Base-by-base conservation (phyloP, 1,140 invertebrate genomes). In the Sycophila sp. region DNA sequence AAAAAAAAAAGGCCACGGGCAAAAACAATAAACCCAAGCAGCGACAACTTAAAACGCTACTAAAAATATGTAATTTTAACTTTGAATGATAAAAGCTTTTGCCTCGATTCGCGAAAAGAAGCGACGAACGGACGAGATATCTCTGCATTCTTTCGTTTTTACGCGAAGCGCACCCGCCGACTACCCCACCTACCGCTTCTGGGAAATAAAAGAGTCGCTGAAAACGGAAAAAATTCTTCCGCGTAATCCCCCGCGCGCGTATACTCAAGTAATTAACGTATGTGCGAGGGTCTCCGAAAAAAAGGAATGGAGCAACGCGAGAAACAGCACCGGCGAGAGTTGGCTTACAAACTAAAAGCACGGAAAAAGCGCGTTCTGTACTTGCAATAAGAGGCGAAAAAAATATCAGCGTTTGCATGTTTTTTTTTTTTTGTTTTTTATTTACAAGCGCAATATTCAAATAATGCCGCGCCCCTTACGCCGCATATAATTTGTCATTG, bases 191-290 rank as follows among this genome's bases (percentile, higher is more conserved):
- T n/a, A n/a, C n/a, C n/a, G n/a, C n/a, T n/a, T n/a, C n/a, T n/a
- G 36, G 5, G 1, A 17, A 49, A 32, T 22, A 32, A 34, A 4
- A 24, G 17, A 19, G 55, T 2, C n/a, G 19, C 15, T 22, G 30
- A 42, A 11, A 49, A 49, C 4, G 45, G 36, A 47, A 32, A 8
- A 49, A 49, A 49, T 34, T 49, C 42, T 40, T n/a, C 13, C 15
- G 24, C n/a, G 55, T 58, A 58, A 19, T 17, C 55, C 10, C n/a
- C 4, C 1, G 59, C 30, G 24, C 28, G 40, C 11, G 26, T 17
- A 7, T 15, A 1, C 30, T 19, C 28, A 19, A 63, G 42, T 63
- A 63, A 63, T 63, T 63, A 63, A 63, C 60, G 60, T 49, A 63
- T 22, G 28, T 34, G 40, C 8, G 55, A 3, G 30, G 3, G 24